Base-by-base conservation (phyloP, 2,888 invertebrate species). In the Synanthedon tipuliformis region DNA sequence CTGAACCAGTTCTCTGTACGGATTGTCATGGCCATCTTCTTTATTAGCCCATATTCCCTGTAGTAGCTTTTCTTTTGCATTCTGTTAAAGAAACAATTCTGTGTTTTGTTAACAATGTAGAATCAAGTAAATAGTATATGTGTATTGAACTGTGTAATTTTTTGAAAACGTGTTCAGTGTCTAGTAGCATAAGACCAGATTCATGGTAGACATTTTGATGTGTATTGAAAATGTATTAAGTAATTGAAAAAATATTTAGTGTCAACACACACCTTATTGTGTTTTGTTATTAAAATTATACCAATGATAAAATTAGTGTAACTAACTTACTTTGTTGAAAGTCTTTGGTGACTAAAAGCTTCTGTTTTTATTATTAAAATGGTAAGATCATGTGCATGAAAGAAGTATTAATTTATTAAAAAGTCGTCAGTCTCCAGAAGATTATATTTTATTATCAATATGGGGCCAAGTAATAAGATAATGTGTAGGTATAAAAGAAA, bases 1-100 rank as follows among this genome's bases (percentile, higher is more conserved):
- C 73, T 94, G 94, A 52, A 95, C 94, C 62, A 95, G 85, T 54
- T 92, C 93, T 68, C 93, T 89, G 78, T 95, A 95, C 0, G 93
- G 92, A 75, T 94, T 94, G 58, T 88, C 89, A 62, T 85, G 84
- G 57, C 83, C 83, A 61, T 86, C 83, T 67, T 82, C 86, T 67
- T 86, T 87, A 64, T 87, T 87, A 51, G 87, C 87, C 87, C 87
- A 88, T 63, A 83, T 84, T 64, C 87, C 86, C 71, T 86, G 86
- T 41, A 86, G 84, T 64, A 86, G 68, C 63, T 87, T 87, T 67
- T 86, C 85, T 77, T 87, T 88, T 56, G 86, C 82, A 62, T 84
- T 86, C 87, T 86, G 86, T 58, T 76, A 73, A 59, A 56, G 34
- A 41, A 51, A 53, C 54, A 51, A 55, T 53, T 52, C 40, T 50